Percentiles rank a stretch among this genome's conserved stretches.
These are phyloP conservation scores for Chorisops tibialis DNA, from an alignment of 2,888 invertebrate genomes.

Conservation along the genomic window DNA sequence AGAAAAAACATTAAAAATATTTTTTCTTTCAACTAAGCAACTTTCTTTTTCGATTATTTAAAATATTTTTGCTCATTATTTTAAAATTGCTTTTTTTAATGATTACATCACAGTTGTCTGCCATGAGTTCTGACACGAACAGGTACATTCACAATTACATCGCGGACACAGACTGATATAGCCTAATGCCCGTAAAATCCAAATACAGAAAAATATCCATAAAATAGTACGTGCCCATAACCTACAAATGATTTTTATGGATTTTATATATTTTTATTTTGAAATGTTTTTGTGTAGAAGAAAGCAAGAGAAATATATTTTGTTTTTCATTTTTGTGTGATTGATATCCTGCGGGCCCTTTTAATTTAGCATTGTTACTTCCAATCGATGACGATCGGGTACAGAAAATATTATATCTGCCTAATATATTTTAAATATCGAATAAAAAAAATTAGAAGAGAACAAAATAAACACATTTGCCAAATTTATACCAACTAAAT, in stretches of 20 bases:
- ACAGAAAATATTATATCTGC: too few relatives aligned
- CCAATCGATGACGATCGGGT: too few relatives aligned
- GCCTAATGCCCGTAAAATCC: conserved; percentile 35
- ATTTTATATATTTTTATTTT: neutral
- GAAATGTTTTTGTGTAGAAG: too few relatives aligned
- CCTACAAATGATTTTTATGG: conserved; percentile 32
- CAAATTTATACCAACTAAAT: too few relatives aligned
- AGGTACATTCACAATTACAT: conserved; percentile 29
- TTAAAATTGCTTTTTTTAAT: neutral
- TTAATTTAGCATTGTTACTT: too few relatives aligned
- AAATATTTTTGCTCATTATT: neutral
- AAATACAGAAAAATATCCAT: conserved; percentile 38
- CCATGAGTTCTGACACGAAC: conserved; percentile 29
- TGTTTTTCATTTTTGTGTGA: too few relatives aligned
- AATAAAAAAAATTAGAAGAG: too few relatives aligned
- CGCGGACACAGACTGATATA: conserved; percentile 23
- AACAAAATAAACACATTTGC: too few relatives aligned
- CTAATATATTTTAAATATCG: too few relatives aligned
- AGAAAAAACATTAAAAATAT: too few relatives aligned
- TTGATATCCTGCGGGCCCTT: too few relatives aligned
- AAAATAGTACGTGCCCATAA: conserved; percentile 39
- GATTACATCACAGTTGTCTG: conserved; percentile 24
- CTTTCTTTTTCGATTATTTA: neutral
- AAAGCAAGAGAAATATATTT: too few relatives aligned
- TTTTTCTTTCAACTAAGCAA: neutral